These are phyloP conservation scores for Trididemnum miniatum DNA, from an alignment of 23 tunicate species.

Conservation along the genomic window DNA sequence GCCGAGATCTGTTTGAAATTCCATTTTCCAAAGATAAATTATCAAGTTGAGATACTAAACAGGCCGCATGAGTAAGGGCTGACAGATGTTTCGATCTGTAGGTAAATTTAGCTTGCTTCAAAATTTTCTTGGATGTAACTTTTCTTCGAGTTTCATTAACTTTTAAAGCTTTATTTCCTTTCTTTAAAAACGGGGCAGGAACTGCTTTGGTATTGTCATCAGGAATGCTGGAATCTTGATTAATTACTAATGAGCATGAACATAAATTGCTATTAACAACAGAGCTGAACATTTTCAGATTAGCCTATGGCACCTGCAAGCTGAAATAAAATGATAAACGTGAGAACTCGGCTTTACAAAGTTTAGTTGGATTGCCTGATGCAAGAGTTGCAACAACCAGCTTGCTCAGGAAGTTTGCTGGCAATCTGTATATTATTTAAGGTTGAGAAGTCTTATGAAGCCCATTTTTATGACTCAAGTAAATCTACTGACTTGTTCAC, in stretches of 20 bases:
- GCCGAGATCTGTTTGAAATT: background rate
- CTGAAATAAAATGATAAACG: too few relatives aligned
- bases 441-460: too few relatives aligned
- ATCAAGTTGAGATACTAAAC: slow-evolving; percentile 2
- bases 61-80: background rate
- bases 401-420: too few relatives aligned
- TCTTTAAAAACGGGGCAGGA: background rate
- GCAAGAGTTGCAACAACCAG: too few relatives aligned
- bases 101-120: slow-evolving; percentile 26
- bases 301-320: too few relatives aligned
- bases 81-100: slow-evolving; percentile 31
- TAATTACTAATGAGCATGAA: background rate
- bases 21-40: background rate
- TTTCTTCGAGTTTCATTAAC: slow-evolving; percentile 14
- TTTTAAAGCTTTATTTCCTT: too few relatives aligned
- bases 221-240: background rate
- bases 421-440: too few relatives aligned
- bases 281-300: background rate
- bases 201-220: background rate
- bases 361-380: too few relatives aligned
- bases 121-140: background rate
- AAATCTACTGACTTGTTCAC: too few relatives aligned
- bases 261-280: background rate
- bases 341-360: too few relatives aligned
- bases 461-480: too few relatives aligned